Base-by-base conservation (phyloP, 1,140 invertebrate genomes). In the Monochamus saltuarius region DNA sequence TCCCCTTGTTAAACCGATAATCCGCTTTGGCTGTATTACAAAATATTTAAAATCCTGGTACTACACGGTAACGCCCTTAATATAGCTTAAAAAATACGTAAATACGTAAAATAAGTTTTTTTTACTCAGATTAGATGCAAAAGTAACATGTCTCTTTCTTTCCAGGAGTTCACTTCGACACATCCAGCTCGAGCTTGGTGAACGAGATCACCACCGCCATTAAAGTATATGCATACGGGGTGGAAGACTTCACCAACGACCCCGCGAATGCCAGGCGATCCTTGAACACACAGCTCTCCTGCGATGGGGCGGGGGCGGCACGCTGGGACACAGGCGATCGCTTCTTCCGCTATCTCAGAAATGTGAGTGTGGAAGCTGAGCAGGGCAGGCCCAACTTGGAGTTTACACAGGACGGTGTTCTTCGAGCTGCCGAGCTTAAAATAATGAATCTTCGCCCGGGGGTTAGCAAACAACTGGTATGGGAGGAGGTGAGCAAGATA, bases 401-500 rank as follows among this genome's bases (percentile, higher is more conserved):
- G 73, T 96, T 96, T 73, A 94, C 92, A 7, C 85, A 88, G 2
- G 93, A 96, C 69, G 94, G 94, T 0, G 92, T 93, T 54, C 78
- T 95, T 11, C 87, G 88, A 73, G 87, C 90, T 0, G 89, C 91
- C 0, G 91, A 96, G 76, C 79, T 97, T 54, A 91, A 94, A 78
- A 94, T 97, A 60, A 91, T 96, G 89, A 97, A 97, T 77, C 80
- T 97, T 4, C 81, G 91, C 42, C 85, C 90, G 0, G 88, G 89
- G 11, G 82, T 88, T 10, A 89, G 88, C 64, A 86, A 88, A 72
- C 87, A 90, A 74, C 81, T 92, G 11, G 85, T 90, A 16, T 97
- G 94, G 94, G 92, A 95, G 74, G 90, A 94, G 85, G 91, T 93
- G 73, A 83, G 39, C 39, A 8, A 40, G 39, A 14, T 16, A 14